Base-by-base conservation (phyloP, 2,888 invertebrate genomes). In the Blastobasis adustella region DNA sequence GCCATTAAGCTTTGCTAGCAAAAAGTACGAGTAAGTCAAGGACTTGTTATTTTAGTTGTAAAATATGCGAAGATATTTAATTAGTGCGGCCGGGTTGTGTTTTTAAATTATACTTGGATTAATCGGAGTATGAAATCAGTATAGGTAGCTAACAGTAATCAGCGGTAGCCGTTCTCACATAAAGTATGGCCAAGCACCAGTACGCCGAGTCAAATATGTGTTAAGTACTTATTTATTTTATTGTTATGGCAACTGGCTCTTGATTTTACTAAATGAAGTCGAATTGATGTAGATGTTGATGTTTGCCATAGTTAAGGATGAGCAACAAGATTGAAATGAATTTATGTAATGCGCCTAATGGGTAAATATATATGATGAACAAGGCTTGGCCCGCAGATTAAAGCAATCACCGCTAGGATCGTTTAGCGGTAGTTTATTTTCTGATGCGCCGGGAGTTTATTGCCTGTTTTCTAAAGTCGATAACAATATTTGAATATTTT, bases 41-140 rank as follows among this genome's bases (percentile, higher is more conserved):
- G 6, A 38, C 5, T 46, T 46, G 36, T 10, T 41, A 36, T 5
- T 42, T 46, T 42, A 10, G 41, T 50, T 10, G 40, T 46, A 46
- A 37, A 46, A 42, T 47, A 47, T 42, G 46, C 43, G 10, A 41
- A 44, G 44, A 50, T n/a, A 37, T 23, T 50, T 46, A 50, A 50
- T 46, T 43, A 50, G 46, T 8, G 8, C n/a, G 23, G 38, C 49
- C n/a, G 37, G 44, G 49, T 9, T 43, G 43, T 43, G 43, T 43
- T 43, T 42, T 37, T 49, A 45, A 49, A 49, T n/a, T 49, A 49
- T 6, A n/a, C 39, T 49, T 23, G 44, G 23, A 45, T 49, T 49
- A 49, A 49, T 49, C 49, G 10, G 44, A 49, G 49, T 49, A 45
- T 49, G 45, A 45, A 49, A 49, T 49, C 49, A 45, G 49, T 49